These are phyloP conservation scores for Bombyx mandarina DNA, from an alignment of 1,140 invertebrate species.

Conservation along the genomic window DNA sequence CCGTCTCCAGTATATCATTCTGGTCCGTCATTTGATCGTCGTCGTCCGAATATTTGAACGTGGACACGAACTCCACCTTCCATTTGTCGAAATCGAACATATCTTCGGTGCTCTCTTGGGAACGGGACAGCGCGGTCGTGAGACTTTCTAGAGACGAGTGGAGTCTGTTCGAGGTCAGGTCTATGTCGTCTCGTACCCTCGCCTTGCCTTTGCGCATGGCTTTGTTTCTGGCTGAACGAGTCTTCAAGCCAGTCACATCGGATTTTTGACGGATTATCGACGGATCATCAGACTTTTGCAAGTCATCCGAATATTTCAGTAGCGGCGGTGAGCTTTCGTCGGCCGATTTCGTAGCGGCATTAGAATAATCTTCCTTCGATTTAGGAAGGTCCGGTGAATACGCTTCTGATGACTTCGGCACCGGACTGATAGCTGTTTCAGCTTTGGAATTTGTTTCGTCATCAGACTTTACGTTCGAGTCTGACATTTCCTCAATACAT, in stretches of 20 bases:
- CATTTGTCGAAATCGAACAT: conserved; percentile 63
- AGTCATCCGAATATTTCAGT: conserved; percentile 15
- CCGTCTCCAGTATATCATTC: conserved; percentile 49
- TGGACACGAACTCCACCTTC: conserved; percentile 57
- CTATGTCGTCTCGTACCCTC: conserved; percentile 35
- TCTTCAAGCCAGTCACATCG: conserved; percentile 73
- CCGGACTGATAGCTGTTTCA: neutral
- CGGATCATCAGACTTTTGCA: conserved; percentile 15
- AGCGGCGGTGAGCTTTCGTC: conserved; percentile 34
- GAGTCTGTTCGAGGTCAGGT: conserved; percentile 50
- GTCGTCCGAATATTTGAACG: conserved; percentile 55
- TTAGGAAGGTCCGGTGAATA: too few species aligned
- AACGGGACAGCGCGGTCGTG: conserved; percentile 50
- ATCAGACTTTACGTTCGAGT: neutral
- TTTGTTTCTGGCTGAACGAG: conserved; percentile 56
- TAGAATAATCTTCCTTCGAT: too few species aligned
- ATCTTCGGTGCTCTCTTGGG: conserved; percentile 53
- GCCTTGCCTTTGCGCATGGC: conserved; percentile 39
- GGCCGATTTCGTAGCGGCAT: conserved; percentile 20
- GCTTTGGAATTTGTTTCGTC: conserved; percentile 1
- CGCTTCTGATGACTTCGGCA: conserved; percentile 13
- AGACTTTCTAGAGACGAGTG: conserved; percentile 67
- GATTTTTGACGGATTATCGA: conserved; percentile 73
- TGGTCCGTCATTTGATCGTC: conserved; percentile 55
- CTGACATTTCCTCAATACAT: too few species aligned